Evolutionary conservation across 2,888 invertebrate species (phyloP), one percentile per base, ranked within the genome.

Genomic region (Norana najaformis): DNA sequence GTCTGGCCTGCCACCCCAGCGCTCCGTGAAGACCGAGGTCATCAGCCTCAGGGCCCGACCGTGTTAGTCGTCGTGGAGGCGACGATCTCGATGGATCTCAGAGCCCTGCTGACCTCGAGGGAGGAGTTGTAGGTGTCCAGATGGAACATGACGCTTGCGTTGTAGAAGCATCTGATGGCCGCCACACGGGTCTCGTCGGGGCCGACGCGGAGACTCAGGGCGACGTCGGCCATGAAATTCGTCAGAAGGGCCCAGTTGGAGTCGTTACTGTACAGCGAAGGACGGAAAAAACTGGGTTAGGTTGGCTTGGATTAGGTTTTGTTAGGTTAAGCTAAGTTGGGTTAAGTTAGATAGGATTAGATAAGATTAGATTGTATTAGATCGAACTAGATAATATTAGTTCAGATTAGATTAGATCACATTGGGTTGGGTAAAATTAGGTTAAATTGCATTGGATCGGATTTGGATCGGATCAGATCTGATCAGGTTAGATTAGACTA

Each of bases 41-140:
- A 69, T 69, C 30, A 69, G 16, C 8, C 69, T 30, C 0, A 69
- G 69, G 16, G 69, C 69, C 88, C 90, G 38, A 88, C 37, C 14
- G 90, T 90, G 83, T 90, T 89, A n/a, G n/a, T n/a, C 30, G 90
- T 90, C 82, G 89, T 41, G 16, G 89, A 89, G 14, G 83, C 89
- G 36, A 90, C 88, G 41, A 89, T 89, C 8, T 82, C 35, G 37
- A 90, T 69, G 34, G 38, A 83, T 13, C 38, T 35, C 34, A 90
- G 83, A 14, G 39, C 82, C 11, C 83, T n/a, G 34, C 18, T 83
- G n/a, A 90, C 36, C 30, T 88, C 39, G 18, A 47, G 88, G 34
- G 53, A 30, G 41, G 39, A n/a, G 37, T 88, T 30, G 41, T 30
- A 90, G 20, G 38, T 30, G 41, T 90, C 35, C 23, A 90, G 88